Base-by-base conservation (phyloP, 2,888 invertebrate species). In the Peribatodes rhomboidaria region DNA sequence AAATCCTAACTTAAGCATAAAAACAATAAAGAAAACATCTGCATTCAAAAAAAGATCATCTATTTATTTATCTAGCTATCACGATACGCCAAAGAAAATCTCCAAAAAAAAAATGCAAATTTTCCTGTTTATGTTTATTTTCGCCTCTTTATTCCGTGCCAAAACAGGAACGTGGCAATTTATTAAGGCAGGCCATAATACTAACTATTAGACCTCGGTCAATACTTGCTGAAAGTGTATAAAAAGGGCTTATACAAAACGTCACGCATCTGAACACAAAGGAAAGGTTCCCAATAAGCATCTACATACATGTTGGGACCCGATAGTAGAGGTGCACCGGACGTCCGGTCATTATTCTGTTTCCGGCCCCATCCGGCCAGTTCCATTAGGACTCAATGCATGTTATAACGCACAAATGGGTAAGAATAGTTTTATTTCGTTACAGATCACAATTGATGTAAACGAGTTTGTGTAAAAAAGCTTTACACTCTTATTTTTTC, bases 241-340 rank as follows among this genome's bases (percentile, higher is more conserved):
- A 79, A 82, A 83, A 82, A 75, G 78, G 76, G 70, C 76, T 79
- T 77, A 78, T 80, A 83, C 79, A 83, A 83, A 84, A 84, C 80
- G 80, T 82, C 79, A 83, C 81, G 80, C 83, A 77, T 80, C 76
- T 74, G 73, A 74, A 82, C 76, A 87, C 83, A 88, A 86, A 84
- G 79, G 77, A 81, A 83, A 77, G 82, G 85, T 80, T 80, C 76
- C 77, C 83, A 83, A 85, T 86, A 84, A 79, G 78, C 79, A 86
- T 84, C 81, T 83, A 84, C 82, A 82, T 84, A 83, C 77, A 80
- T 49, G 60, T 11, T 16, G 59, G 77, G 76, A 76, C 74, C 77
- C 80, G 78, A 81, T 83, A 80, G 76, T 81, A 77, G 65, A 56
- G 60, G 44, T 60, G 65, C 46, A 52, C 58, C 54, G 64, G 59